Conservation (phyloP, 2,113 vertebrate genomes). For the Salvelinus fontinalis region DNA sequence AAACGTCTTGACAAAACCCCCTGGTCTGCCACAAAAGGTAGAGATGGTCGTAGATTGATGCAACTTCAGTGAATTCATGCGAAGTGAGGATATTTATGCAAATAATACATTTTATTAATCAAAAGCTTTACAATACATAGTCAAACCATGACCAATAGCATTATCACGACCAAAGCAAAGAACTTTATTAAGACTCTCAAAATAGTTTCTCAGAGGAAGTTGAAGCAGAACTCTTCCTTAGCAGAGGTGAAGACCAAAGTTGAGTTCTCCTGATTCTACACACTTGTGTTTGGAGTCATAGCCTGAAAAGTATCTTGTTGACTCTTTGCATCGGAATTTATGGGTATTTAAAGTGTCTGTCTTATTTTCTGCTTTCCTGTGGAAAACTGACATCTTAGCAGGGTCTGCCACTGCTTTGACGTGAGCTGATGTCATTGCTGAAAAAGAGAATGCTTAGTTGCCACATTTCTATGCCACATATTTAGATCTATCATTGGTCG, state of each 20-base stretch:
- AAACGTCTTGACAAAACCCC: background rate
- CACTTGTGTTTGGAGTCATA: constrained; percentile 3
- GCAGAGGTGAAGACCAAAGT: constrained; percentile 59
- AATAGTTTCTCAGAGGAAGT: constrained; percentile 73
- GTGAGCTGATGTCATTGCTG: constrained; percentile 79
- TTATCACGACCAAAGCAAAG: background rate
- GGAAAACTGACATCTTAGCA: constrained; percentile 72
- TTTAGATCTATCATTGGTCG: too few relatives aligned
- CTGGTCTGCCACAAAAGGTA: background rate
- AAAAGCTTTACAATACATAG: background rate
- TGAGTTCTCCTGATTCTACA: constrained; percentile 9
- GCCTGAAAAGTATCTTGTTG: background rate
- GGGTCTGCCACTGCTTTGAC: constrained; percentile 70
- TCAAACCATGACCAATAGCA: background rate
- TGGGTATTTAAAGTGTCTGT: background rate
- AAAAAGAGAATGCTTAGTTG: constrained; percentile 4
- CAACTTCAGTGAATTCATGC: background rate
- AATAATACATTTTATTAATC: background rate
- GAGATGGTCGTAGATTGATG: background rate
- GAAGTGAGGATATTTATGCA: background rate
- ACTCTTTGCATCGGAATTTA: background rate
- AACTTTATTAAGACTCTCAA: background rate
- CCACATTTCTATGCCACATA: too few relatives aligned
- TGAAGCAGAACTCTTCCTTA: constrained; percentile 82
- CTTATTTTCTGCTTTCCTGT: constrained; percentile 57